phyloP scores from a whole-genome alignment of 2,888 invertebrate genomes.

The Eupithecia pulchellata region DNA sequence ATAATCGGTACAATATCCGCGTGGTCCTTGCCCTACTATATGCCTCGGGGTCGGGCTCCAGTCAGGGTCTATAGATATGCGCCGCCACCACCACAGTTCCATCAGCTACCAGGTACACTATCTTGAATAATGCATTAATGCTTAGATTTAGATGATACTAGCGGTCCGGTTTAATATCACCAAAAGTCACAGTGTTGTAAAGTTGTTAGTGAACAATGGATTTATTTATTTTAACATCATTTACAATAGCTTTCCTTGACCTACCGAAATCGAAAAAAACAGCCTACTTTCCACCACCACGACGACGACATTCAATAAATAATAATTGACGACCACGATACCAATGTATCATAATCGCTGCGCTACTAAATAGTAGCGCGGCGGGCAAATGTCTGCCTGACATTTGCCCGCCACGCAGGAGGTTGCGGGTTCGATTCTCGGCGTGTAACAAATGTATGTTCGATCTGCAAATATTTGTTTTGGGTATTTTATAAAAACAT shows the following conservation, averaged over 20 bases:
- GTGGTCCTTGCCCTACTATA: slow-evolving; percentile 74
- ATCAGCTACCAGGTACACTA: slow-evolving; percentile 56
- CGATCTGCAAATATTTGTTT: no score
- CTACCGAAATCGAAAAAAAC: slow-evolving; percentile 8
- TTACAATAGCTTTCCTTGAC: slow-evolving; percentile 18
- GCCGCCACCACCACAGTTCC: slow-evolving; percentile 47
- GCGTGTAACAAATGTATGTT: no score
- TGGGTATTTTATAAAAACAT: no score
- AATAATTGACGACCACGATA: no score
- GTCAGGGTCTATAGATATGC: slow-evolving; percentile 67
- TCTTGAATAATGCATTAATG: not conserved
- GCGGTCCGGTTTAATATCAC: no score
- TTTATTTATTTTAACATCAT: not conserved
- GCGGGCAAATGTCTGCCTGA: no score
- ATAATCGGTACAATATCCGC: slow-evolving; percentile 55
- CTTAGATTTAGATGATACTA: not conserved
- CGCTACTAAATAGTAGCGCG: no score
- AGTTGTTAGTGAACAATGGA: no score
- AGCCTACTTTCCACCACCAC: slow-evolving; percentile 6
- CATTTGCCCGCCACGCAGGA: no score
- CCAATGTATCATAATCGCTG: no score
- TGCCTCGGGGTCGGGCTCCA: slow-evolving; percentile 52
- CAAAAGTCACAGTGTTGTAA: no score
- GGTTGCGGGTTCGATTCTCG: no score
- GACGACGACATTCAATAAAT: not conserved